A percentile compares a stretch with the other conserved stretches of the same genome.
phyloP scores from a whole-genome alignment of 2,797 vertebrate genomes.

The Paedocypris micromegethes region DNA sequence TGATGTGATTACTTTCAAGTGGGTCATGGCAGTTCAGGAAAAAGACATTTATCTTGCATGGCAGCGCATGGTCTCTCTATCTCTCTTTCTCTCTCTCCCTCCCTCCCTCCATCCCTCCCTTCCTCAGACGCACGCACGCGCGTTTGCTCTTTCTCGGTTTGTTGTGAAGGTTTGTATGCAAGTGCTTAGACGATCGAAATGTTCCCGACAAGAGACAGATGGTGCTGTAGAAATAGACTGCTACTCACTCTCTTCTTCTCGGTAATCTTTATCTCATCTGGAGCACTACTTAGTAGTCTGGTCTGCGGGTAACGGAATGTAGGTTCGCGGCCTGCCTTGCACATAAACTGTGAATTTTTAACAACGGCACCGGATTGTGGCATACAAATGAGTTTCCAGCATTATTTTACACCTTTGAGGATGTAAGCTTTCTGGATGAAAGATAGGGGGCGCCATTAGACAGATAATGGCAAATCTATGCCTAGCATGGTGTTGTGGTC shows the following conservation, averaged over 20 bases:
- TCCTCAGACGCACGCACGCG: not conserved
- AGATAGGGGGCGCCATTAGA: constrained; percentile 30
- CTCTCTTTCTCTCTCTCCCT: constrained; percentile 3
- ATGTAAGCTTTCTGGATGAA: constrained; percentile 1
- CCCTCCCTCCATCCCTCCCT: constrained; percentile 1
- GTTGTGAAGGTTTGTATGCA: constrained; percentile 17
- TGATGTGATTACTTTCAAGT: constrained; percentile 42
- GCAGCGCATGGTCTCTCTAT: constrained; percentile 22
- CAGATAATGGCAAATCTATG: not conserved
- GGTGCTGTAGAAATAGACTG: constrained; percentile 20
- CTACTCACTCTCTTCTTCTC: constrained; percentile 9
- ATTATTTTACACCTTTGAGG: not conserved
- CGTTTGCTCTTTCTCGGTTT: not conserved
- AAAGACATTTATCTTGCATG: constrained; percentile 37
- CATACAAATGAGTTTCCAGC: not conserved
- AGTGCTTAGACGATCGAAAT: constrained; percentile 22
- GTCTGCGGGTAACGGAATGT: not conserved
- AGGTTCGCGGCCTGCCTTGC: not conserved
- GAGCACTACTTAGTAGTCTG: constrained; percentile 2
- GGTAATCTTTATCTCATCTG: constrained; percentile 15
- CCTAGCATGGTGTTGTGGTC: too few species aligned
- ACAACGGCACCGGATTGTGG: not conserved
- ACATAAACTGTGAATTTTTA: constrained; percentile 7
- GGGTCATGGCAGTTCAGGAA: constrained; percentile 33
- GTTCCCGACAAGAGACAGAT: constrained; percentile 39